Conservation (phyloP, 2,113 vertebrate species). For the Drymodes brunneopygia region DNA sequence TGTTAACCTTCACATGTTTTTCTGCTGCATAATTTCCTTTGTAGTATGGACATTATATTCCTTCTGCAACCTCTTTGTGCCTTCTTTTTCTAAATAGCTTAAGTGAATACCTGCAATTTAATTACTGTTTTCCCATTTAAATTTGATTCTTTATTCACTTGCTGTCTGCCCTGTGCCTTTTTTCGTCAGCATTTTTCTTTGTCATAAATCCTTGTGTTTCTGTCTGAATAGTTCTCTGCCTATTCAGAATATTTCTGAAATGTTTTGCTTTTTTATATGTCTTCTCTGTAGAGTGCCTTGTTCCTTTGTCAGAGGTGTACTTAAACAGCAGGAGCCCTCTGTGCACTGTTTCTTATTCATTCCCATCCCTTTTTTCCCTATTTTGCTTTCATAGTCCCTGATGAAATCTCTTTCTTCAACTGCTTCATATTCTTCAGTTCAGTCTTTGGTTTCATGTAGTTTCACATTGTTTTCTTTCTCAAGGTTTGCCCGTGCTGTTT, state of each 20-base stretch:
- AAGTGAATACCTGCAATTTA: neutral
- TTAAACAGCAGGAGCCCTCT: neutral
- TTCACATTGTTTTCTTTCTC: neutral
- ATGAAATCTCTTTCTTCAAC: neutral
- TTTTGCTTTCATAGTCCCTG: neutral
- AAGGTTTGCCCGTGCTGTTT: neutral
- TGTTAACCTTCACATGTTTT: neutral
- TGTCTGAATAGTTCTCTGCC: neutral
- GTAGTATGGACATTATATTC: neutral
- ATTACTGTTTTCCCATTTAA: neutral
- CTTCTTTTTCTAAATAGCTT: neutral
- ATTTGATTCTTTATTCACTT: neutral
- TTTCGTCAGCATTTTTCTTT: neutral
- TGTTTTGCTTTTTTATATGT: neutral
- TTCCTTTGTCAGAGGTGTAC: neutral
- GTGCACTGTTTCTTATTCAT: neutral
- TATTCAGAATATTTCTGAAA: neutral
- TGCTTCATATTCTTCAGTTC: neutral
- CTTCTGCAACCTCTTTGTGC: neutral
- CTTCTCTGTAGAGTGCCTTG: neutral
- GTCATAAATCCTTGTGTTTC: neutral
- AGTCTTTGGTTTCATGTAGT: neutral
- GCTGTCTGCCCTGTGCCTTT: neutral
- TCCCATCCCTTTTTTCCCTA: neutral
- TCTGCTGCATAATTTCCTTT: neutral